A percentile compares a stretch with the other conserved stretches of the same genome.
phyloP scores from a whole-genome alignment of 2,113 vertebrate species.

The Todiramphus saurophagus region DNA sequence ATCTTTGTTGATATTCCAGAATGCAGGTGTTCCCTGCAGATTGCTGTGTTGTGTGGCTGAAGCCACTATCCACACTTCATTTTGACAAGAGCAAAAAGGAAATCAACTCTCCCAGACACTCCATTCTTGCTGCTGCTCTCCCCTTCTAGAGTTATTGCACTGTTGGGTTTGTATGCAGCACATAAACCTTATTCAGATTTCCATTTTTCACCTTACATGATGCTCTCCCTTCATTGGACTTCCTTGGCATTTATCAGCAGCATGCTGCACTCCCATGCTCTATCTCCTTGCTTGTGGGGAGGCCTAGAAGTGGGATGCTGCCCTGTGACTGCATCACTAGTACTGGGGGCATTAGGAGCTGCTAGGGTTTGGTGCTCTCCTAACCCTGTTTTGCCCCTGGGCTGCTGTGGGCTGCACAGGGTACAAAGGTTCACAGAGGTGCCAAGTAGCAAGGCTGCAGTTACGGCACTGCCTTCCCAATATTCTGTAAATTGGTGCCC shows the following conservation, averaged over 20 bases:
- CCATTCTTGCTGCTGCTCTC: background rate
- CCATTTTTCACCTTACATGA: background rate
- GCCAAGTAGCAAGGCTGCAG: accelerated
- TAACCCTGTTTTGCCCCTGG: background rate
- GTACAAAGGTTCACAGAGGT: background rate
- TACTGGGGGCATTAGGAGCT: background rate
- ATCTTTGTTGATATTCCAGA: background rate
- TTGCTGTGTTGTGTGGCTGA: accelerated
- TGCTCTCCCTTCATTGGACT: background rate
- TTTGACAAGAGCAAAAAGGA: background rate
- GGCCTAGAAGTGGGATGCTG: background rate
- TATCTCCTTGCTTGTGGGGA: background rate
- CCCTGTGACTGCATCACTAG: background rate
- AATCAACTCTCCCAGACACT: background rate
- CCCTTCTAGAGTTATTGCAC: background rate
- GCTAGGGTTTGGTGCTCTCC: background rate
- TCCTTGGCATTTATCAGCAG: background rate
- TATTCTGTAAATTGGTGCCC: background rate
- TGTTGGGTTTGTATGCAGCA: background rate
- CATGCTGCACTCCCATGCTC: background rate
- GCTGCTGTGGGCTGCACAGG: accelerated
- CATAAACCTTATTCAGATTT: background rate
- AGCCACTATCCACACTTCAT: accelerated
- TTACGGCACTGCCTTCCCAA: background rate
- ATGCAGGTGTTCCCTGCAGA: background rate